Evolutionary conservation across 1,140 invertebrate genomes (phyloP).

Genomic region (Oedothorax gibbosus): DNA sequence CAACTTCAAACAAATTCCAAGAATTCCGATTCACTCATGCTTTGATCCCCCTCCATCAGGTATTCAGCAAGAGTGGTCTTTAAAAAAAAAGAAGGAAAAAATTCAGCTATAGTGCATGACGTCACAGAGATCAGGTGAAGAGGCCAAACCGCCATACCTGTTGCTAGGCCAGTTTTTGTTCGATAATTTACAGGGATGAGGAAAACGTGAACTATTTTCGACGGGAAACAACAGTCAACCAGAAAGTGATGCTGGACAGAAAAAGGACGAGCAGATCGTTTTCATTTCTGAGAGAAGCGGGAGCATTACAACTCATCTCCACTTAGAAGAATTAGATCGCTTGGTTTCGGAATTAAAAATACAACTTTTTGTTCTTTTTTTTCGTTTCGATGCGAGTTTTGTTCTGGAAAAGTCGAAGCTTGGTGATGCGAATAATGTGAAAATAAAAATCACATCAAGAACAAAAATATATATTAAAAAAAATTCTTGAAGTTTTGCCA

Average conservation of each 20-base stretch:
- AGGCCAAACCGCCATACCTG: slow-evolving; percentile 47
- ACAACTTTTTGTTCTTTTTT: not conserved
- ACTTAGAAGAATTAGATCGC: not conserved
- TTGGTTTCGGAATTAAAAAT: not conserved
- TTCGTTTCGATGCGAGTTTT: not conserved
- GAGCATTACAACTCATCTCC: slow-evolving; percentile 14
- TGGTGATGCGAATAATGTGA: slow-evolving; percentile 10
- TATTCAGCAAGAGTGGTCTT: no score
- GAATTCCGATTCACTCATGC: no score
- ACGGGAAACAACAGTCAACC: slow-evolving; percentile 22
- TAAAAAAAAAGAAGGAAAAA: no score
- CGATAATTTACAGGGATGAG: slow-evolving; percentile 51
- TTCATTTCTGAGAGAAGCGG: not conserved
- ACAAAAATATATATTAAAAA: slow-evolving; percentile 42
- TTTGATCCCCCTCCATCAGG: no score
- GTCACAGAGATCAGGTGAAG: slow-evolving; percentile 48
- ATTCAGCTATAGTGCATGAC: slow-evolving; percentile 53
- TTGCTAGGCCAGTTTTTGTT: slow-evolving; percentile 32
- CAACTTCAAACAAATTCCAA: no score
- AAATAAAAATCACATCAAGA: slow-evolving; percentile 12
- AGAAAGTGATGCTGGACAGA: not conserved
- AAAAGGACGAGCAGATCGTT: slow-evolving; percentile 18
- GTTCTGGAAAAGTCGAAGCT: not conserved
- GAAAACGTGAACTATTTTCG: slow-evolving; percentile 7
- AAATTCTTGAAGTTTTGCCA: slow-evolving; percentile 34